Base-by-base conservation (phyloP, 2,797 vertebrate genomes). In the Setipinna tenuifilis region DNA sequence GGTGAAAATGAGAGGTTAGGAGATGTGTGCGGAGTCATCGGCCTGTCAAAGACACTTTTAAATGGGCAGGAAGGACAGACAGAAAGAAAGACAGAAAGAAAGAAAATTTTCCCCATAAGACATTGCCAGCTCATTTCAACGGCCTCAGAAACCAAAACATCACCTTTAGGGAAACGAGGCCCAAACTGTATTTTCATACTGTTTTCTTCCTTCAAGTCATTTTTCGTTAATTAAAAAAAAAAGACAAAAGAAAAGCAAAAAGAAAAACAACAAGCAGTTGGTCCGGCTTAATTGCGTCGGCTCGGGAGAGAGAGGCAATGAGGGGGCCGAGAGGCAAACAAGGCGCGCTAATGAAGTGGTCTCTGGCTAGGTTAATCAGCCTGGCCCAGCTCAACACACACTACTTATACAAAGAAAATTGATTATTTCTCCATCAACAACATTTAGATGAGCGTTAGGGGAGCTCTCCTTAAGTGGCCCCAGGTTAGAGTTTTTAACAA, bases 371-470 rank as follows among this genome's bases (percentile, higher is more conserved):
- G 94, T 94, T 97, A 97, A 97, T 97, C 96, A 92, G 95, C 94
- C 94, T 95, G 95, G 68, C 84, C 58, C 95, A 96, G 97, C 95
- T 96, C 95, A 92, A 95, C 96, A 96, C 95, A 96, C 96, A 92
- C 95, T 95, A 94, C 96, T 96, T 96, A 96, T 96, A 95, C 68
- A 97, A 96, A 94, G 92, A 96, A 96, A 97, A 97, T 95, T 94
- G 96, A 97, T 98, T 96, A 97, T 97, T 97, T 96, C 96, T 96
- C 95, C 96, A 97, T 98, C 97, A 97, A 96, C 96, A 98, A 96
- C 96, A 96, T 97, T 97, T 96, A 97, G 95, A 96, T 94, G 94
- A 96, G 98, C 97, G 97, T 98, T 97, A 97, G 95, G 95, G 96
- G 93, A 97, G 95, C 96, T 97, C 95, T 96, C 95, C 94, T 95